Evolutionary conservation across 1,140 invertebrate genomes (phyloP).

Genomic region (Drosophila persimilis): DNA sequence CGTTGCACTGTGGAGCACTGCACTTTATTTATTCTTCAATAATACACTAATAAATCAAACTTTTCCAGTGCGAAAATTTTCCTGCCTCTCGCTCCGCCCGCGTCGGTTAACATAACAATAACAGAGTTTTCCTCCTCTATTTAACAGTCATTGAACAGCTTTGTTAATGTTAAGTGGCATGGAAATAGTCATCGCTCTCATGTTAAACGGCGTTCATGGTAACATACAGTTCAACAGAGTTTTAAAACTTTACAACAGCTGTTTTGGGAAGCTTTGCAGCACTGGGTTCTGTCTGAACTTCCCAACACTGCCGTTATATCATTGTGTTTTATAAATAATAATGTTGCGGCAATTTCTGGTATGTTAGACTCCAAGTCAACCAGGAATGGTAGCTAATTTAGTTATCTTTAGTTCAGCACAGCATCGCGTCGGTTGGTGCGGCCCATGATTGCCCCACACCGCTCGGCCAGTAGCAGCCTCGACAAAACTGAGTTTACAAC

Average conservation of each 20-base stretch:
- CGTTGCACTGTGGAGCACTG: slow-evolving; percentile 63
- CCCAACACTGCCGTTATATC: slow-evolving; percentile 37
- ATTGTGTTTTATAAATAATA: slow-evolving; percentile 24
- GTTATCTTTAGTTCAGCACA: slow-evolving; percentile 10
- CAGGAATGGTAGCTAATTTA: background rate
- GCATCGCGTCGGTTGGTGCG: slow-evolving; percentile 22
- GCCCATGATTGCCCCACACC: slow-evolving; percentile 20
- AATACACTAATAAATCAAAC: slow-evolving; percentile 57
- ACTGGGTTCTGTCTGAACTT: too few relatives aligned
- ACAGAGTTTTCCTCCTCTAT: slow-evolving; percentile 30
- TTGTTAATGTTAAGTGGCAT: too few relatives aligned
- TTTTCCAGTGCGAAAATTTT: slow-evolving; percentile 55
- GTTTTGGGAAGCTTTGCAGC: too few relatives aligned
- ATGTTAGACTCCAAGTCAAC: background rate
- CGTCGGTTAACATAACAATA: background rate
- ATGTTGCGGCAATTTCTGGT: slow-evolving; percentile 63
- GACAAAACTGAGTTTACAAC: slow-evolving; percentile 56
- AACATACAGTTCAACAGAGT: too few relatives aligned
- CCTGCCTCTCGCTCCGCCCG: too few relatives aligned
- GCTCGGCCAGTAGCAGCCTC: slow-evolving; percentile 26
- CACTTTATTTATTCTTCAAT: slow-evolving; percentile 58
- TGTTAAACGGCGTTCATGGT: too few relatives aligned
- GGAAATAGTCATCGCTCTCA: too few relatives aligned
- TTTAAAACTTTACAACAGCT: too few relatives aligned
- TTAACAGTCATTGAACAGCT: slow-evolving; percentile 5